These are phyloP conservation scores for Alloscopus bannaensis DNA, from an alignment of 2,888 invertebrate genomes.

Conservation along the genomic window DNA sequence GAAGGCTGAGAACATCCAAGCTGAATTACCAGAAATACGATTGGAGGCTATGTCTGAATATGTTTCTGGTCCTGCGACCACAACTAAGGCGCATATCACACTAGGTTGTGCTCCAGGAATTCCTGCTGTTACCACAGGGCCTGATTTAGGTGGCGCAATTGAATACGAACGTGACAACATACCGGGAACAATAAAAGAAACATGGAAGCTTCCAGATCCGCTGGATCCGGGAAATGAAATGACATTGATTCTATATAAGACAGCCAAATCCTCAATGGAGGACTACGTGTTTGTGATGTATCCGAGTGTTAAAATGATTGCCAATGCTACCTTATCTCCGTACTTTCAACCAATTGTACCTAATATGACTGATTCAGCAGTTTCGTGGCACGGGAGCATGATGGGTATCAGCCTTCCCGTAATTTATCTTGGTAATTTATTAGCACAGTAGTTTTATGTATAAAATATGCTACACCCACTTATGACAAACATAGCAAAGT, in stretches of 20 bases:
- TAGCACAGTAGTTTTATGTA: too few species aligned
- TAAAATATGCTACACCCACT: too few species aligned
- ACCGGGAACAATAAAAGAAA: neutral
- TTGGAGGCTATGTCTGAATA: constrained; percentile 12
- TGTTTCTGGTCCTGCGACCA: constrained; percentile 61
- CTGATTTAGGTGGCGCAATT: constrained; percentile 68
- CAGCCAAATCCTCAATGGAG: neutral
- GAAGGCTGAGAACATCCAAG: neutral
- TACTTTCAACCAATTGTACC: constrained; percentile 28
- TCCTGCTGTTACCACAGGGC: constrained; percentile 71
- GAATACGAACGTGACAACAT: constrained; percentile 54
- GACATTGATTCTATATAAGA: constrained; percentile 15
- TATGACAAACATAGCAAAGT: too few species aligned
- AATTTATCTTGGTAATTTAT: too few species aligned
- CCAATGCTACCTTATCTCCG: constrained; percentile 41
- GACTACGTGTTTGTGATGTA: constrained; percentile 58
- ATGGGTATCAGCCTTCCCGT: too few species aligned
- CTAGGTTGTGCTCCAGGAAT: constrained; percentile 71
- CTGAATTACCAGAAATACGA: constrained; percentile 11
- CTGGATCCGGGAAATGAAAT: constrained; percentile 15
- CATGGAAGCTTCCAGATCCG: constrained; percentile 14
- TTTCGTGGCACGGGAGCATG: too few species aligned
- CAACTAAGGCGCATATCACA: constrained; percentile 72
- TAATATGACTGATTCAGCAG: neutral
- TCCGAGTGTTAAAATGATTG: constrained; percentile 45